Percentiles rank a stretch among this genome's conserved stretches.
Evolutionary conservation across 1,140 invertebrate species (phyloP).

Genomic region (Bombus turneri): DNA sequence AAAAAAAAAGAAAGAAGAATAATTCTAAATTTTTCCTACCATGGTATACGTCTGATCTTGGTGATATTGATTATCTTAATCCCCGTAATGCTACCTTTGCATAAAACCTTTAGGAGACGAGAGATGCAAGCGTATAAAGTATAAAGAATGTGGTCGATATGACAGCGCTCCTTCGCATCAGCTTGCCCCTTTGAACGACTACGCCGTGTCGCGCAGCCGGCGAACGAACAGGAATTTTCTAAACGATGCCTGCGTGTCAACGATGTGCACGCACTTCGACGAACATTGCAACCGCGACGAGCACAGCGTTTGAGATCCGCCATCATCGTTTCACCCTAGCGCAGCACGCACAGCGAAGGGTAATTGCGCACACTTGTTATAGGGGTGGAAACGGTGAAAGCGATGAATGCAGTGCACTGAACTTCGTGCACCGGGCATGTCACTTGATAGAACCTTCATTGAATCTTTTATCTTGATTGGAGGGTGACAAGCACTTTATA

Average conservation of each 20-base stretch:
- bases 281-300: slow-evolving; percentile 19
- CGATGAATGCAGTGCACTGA: slow-evolving; percentile 31
- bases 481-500: neutral
- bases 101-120: slow-evolving; percentile 2
- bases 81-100: neutral
- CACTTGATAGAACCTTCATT: slow-evolving; percentile 22
- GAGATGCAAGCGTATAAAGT: slow-evolving; percentile 4
- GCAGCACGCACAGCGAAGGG: slow-evolving; percentile 15
- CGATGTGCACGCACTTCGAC: slow-evolving; percentile 47
- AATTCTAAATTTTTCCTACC: neutral
- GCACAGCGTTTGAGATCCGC: slow-evolving; percentile 25
- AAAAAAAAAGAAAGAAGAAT: neutral
- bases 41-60: too few species aligned
- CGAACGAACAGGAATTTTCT: slow-evolving; percentile 29
- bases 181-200: slow-evolving; percentile 15
- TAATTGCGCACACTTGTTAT: slow-evolving; percentile 31
- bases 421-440: slow-evolving; percentile 16
- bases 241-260: slow-evolving; percentile 27
- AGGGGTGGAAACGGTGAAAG: slow-evolving; percentile 2
- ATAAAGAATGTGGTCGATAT: neutral
- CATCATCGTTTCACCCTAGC: slow-evolving; percentile 30
- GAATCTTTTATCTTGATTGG: slow-evolving; percentile 14
- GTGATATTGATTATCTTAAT: neutral
- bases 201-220: too few species aligned
- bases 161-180: neutral